phyloP scores from a whole-genome alignment of 1,140 invertebrate species.

The Drosophila nasuta region DNA sequence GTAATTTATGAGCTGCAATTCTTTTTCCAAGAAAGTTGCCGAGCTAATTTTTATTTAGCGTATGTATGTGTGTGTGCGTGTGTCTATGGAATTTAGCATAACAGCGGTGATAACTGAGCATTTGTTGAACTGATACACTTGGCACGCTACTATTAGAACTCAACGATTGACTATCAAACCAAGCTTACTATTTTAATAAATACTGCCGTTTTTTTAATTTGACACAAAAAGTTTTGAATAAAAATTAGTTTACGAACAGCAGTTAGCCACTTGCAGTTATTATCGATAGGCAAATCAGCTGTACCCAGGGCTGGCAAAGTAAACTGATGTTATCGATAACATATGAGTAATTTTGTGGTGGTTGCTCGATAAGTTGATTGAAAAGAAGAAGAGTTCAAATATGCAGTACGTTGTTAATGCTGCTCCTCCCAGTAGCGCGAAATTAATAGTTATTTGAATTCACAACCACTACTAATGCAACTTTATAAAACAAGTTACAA shows the following conservation, averaged over 20 bases:
- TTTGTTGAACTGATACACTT: background rate
- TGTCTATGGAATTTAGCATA: conserved; percentile 28
- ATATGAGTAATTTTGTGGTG: conserved; percentile 1
- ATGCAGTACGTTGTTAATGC: background rate
- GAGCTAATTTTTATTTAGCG: conserved; percentile 20
- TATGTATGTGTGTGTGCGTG: conserved; percentile 13
- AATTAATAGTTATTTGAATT: background rate
- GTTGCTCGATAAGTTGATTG: background rate
- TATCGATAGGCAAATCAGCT: background rate
- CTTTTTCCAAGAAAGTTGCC: background rate
- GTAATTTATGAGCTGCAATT: background rate
- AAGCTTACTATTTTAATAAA: too few relatives aligned
- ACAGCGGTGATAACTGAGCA: background rate
- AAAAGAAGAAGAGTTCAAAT: background rate
- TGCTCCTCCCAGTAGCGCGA: background rate
- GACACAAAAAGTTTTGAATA: background rate
- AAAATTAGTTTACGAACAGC: background rate
- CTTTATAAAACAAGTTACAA: too few relatives aligned
- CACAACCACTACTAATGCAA: background rate
- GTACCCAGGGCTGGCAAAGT: background rate
- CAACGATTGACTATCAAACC: too few relatives aligned
- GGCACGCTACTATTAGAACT: too few relatives aligned
- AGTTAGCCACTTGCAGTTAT: background rate
- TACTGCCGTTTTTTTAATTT: background rate
- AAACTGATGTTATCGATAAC: background rate